Base-by-base conservation (phyloP, 2,888 invertebrate genomes). In the Polydesmus complanatus region DNA sequence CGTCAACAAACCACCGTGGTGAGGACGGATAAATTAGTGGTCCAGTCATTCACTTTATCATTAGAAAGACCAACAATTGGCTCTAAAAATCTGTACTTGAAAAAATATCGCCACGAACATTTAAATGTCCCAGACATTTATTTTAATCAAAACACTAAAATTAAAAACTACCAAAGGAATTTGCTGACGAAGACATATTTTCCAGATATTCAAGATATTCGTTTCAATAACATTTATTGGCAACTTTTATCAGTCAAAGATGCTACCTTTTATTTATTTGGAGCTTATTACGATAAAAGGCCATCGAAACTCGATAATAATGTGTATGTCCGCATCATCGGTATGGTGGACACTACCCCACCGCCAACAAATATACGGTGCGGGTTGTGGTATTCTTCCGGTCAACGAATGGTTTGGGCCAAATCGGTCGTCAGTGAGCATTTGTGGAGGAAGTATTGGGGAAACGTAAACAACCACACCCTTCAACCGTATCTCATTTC, bases 151-250 rank as follows among this genome's bases (percentile, higher is more conserved):
- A 37, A 14, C 14, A 5, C 8, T 14, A 8, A 5, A 14, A 37
- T 8, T 8, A 14, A 37, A 37, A 37, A 8, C 5, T 8, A 8
- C 37, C 5, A 37, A 14, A 5, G 37, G 14, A 37, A 37, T 37
- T 37, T 37, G 14, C 5, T 37, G 37, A 37, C 14, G 37, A 37
- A 37, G 37, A 5, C 14, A 5, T 37, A 37, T 37, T 37, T 37
- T 37, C 37, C 37, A 37, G 37, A 37, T 37, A 37, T 37, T 37
- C 37, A 37, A 37, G 14, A 37, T 37, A 37, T 93, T 65, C 88
- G 93, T 73, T 93, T 90, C 77, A 91, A 91, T 76, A 93, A 93
- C 72, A 82, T 89, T 60, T 92, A 92, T 74, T 93, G 93, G 93
- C 93, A 93, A 76, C 87, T 86, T 56, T 72, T 91, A 71, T 81